A percentile compares a stretch with the other conserved stretches of the same genome.
Conservation (phyloP, 2,797 vertebrate species). For the Merluccius polli region DNA sequence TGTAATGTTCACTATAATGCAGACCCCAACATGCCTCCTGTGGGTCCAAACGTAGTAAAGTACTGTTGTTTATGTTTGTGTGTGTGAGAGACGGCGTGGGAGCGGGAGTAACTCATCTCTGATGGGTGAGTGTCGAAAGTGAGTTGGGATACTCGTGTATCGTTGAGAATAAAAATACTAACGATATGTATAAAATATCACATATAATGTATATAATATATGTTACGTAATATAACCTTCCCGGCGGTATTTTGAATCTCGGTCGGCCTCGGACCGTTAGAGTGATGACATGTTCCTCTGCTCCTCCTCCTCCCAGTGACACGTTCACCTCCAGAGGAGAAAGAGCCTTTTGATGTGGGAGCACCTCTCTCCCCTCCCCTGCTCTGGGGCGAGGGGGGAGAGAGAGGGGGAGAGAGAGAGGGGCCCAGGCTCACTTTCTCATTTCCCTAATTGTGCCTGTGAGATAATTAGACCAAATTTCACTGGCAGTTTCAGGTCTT, state of each 20-base stretch:
- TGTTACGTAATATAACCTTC: constrained; percentile 26
- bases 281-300: constrained; percentile 37
- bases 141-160: too few relatives aligned
- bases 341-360: constrained; percentile 67
- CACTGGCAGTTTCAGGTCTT: constrained; percentile 49
- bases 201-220: too few relatives aligned
- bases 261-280: constrained; percentile 52
- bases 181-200: too few relatives aligned
- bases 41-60: not conserved
- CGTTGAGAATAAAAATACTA: too few relatives aligned
- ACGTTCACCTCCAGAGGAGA: constrained; percentile 65
- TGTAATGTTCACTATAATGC: not conserved
- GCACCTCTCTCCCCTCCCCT: constrained; percentile 41
- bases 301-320: constrained; percentile 37
- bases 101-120: too few relatives aligned
- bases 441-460: constrained; percentile 29
- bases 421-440: not conserved
- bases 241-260: constrained; percentile 27
- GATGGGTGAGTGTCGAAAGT: too few relatives aligned
- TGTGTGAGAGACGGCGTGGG: too few relatives aligned
- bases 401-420: not conserved
- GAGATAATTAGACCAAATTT: constrained; percentile 44
- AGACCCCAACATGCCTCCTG: not conserved
- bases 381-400: constrained; percentile 17
- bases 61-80: not conserved